Conservation (phyloP, 2,113 vertebrate species). For the Odobenus rosmarus region DNA sequence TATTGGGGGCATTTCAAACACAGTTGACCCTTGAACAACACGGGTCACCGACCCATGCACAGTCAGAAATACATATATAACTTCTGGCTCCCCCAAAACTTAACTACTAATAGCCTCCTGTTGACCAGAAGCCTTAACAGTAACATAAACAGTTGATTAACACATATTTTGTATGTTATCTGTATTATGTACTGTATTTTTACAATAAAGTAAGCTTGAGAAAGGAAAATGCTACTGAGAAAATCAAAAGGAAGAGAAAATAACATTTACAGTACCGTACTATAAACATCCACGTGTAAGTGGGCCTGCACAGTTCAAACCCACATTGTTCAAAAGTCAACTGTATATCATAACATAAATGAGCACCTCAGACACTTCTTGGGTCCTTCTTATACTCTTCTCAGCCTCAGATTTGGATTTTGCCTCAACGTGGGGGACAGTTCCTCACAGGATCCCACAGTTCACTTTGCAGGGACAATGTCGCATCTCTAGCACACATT, state of each 20-base stretch:
- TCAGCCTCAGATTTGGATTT: neutral
- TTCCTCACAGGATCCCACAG: neutral
- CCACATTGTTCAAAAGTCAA: neutral
- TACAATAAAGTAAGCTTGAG: neutral
- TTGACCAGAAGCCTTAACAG: neutral
- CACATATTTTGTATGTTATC: neutral
- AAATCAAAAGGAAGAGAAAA: neutral
- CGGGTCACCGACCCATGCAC: neutral
- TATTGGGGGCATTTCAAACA: neutral
- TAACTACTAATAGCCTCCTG: neutral
- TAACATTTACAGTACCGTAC: neutral
- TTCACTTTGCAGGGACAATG: neutral
- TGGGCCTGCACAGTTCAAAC: neutral
- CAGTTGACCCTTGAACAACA: neutral
- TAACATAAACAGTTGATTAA: neutral
- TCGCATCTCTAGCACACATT: neutral
- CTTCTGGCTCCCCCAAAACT: neutral
- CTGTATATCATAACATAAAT: neutral
- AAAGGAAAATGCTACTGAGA: neutral
- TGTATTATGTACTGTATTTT: neutral
- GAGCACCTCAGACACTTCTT: neutral
- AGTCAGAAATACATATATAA: neutral
- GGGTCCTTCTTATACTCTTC: neutral
- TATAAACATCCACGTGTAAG: neutral
- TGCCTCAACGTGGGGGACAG: neutral